Base-by-base conservation (phyloP, 2,113 vertebrate species). In the Agelaius phoeniceus region DNA sequence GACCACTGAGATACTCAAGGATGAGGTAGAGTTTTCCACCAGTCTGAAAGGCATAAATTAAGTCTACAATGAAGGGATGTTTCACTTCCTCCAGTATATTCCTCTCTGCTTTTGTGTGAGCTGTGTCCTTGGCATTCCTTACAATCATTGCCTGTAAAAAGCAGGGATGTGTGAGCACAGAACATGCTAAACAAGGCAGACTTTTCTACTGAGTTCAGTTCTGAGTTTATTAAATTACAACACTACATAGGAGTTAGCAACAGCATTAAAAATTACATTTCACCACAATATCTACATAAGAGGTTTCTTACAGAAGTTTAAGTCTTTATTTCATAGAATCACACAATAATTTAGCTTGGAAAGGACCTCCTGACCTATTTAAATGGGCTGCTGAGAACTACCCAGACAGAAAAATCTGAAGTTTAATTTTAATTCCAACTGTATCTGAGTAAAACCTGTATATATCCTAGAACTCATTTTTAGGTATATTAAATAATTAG, bases 1-100 rank as follows among this genome's bases (percentile, higher is more conserved):
- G 96, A 99, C 99, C 99, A 77, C 99, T 99, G 97, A 99, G 98
- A 98, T 99, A 99, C 98, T 99, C 99, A 97, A 99, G 98, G 97
- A 99, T 99, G 98, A 99, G 99, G 98, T 99, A 99, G 98, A 99
- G 98, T 98, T 99, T 99, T 94, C 99, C 99, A 95, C 99, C 99
- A 11, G 99, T 99, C 98, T 99, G 99, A 98, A 99, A 99, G 98
- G 99, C 99, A 97, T 99, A 99, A 95, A 99, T 99, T 97, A 99
- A 98, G 94, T 99, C 99, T 91, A 99, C 99, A 18, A 99, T 99
- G 98, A 99, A 99, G 63, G 99, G 99, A 97, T 99, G 99, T 96
- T 99, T 99, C 95, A 99, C 99, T 98, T 99, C 99, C 97, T 99
- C 99, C 97, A 99, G 97, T 89, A 99, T 99, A 98, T 99, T 99